Percentiles rank a stretch among this genome's conserved stretches.
Conservation (phyloP, 2,797 vertebrate species). For the Lacerta viridis region DNA sequence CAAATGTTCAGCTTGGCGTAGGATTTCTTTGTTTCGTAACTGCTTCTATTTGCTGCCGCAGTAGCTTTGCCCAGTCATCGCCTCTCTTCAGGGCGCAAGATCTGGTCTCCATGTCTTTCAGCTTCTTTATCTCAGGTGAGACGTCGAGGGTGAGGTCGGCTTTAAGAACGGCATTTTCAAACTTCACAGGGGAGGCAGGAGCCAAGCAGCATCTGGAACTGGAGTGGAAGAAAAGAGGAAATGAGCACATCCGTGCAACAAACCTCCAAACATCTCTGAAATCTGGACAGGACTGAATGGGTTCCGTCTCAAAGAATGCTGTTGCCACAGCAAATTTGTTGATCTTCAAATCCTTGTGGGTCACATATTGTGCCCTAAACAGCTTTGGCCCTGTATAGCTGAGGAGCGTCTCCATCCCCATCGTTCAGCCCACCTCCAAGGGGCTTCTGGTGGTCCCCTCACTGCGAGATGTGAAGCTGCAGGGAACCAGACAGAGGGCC, state of each 20-base stretch:
- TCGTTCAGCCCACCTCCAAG: too few species aligned
- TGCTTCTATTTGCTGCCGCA: constrained; percentile 78
- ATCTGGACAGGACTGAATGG: neutral
- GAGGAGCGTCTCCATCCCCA: too few species aligned
- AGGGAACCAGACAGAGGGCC: too few species aligned
- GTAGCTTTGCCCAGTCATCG: constrained; percentile 83
- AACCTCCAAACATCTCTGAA: neutral
- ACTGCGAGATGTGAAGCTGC: too few species aligned
- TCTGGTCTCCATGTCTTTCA: constrained; percentile 82
- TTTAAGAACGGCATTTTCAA: constrained; percentile 82
- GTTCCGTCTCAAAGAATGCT: neutral
- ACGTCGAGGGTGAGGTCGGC: constrained; percentile 84
- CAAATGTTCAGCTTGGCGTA: neutral
- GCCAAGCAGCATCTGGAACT: constrained; percentile 87
- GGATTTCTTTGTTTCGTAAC: neutral
- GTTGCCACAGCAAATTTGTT: neutral
- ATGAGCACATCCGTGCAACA: neutral
- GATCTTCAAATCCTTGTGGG: neutral
- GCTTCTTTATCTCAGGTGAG: constrained; percentile 77
- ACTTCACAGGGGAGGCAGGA: constrained; percentile 92
- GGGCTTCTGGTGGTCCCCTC: too few species aligned
- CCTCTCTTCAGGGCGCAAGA: constrained; percentile 79
- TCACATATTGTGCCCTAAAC: too few species aligned
- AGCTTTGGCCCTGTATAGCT: too few species aligned
- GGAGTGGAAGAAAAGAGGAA: constrained; percentile 39